Evolutionary conservation across 2,888 invertebrate genomes (phyloP).

Genomic region (Girardia tigrina): DNA sequence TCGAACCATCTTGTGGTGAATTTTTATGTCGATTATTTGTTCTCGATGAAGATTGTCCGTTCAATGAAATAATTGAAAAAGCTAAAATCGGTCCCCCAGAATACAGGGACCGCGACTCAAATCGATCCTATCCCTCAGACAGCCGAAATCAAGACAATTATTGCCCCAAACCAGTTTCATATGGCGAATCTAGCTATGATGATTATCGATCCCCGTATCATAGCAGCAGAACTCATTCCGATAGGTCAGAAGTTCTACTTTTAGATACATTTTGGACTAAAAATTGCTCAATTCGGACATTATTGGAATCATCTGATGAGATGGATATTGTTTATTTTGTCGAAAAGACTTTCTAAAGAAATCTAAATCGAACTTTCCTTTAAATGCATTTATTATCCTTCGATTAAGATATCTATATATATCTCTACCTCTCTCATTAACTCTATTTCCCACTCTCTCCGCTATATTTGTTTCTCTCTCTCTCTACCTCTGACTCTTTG

Average conservation of each 20-base stretch:
- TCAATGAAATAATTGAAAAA: constrained; percentile 35
- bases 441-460: too few relatives aligned
- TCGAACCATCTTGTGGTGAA: constrained; percentile 83
- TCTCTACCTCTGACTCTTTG: neutral
- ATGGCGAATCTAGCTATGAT: constrained; percentile 23
- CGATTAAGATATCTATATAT: neutral
- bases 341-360: neutral
- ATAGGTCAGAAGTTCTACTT: constrained; percentile 23
- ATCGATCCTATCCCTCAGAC: neutral
- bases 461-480: too few relatives aligned
- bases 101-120: constrained; percentile 16
- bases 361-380: neutral
- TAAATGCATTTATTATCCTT: neutral
- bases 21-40: constrained; percentile 82
- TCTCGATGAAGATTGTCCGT: constrained; percentile 56
- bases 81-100: constrained; percentile 17
- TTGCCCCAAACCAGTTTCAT: constrained; percentile 16
- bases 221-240: constrained; percentile 14
- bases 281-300: neutral
- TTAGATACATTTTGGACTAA: constrained; percentile 13
- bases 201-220: constrained; percentile 11
- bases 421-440: too few relatives aligned
- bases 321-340: constrained; percentile 1
- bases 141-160: constrained; percentile 9
- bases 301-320: neutral